Evolutionary conservation across 64 coral and sea anemone genomes (phyloP).

Genomic region (Anthopleura sola): DNA sequence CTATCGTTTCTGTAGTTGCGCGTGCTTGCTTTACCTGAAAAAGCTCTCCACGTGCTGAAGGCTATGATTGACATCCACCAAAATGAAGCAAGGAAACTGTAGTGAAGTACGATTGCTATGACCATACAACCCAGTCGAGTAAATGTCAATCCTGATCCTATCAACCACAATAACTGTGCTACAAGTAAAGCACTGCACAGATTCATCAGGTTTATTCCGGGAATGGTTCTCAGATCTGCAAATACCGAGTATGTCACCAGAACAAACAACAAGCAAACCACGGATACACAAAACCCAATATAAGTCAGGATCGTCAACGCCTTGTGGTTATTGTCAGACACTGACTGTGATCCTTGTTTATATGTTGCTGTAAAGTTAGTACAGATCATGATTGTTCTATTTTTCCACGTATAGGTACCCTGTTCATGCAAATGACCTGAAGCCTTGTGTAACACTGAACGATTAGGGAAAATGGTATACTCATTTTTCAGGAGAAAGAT

Average conservation of each 20-base stretch:
- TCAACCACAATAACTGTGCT: too few species aligned
- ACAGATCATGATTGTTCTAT: slow-evolving; percentile 21
- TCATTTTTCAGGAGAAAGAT: slow-evolving; percentile 16
- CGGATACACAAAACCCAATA: slow-evolving; percentile 33
- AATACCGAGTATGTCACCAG: slow-evolving; percentile 34
- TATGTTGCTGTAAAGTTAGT: slow-evolving; percentile 8
- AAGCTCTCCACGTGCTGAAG: too few species aligned
- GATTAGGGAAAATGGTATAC: slow-evolving; percentile 23
- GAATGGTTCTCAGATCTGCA: slow-evolving; percentile 35
- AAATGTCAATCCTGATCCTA: too few species aligned
- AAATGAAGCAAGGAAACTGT: too few species aligned
- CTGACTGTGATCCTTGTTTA: background rate
- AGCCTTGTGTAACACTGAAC: slow-evolving; percentile 34
- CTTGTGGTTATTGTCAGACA: background rate
- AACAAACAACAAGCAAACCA: background rate
- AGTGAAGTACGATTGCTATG: too few species aligned
- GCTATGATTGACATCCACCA: too few species aligned
- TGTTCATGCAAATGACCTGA: slow-evolving; percentile 20
- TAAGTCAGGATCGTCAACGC: slow-evolving; percentile 28
- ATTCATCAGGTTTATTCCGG: slow-evolving; percentile 38
- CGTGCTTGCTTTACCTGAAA: too few species aligned
- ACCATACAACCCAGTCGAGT: too few species aligned
- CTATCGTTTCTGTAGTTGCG: too few species aligned
- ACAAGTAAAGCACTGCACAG: background rate
- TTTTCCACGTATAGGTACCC: background rate